These are phyloP conservation scores for Psittacula cyanocephala DNA, from an alignment of 2,113 vertebrate species.

Conservation along the genomic window DNA sequence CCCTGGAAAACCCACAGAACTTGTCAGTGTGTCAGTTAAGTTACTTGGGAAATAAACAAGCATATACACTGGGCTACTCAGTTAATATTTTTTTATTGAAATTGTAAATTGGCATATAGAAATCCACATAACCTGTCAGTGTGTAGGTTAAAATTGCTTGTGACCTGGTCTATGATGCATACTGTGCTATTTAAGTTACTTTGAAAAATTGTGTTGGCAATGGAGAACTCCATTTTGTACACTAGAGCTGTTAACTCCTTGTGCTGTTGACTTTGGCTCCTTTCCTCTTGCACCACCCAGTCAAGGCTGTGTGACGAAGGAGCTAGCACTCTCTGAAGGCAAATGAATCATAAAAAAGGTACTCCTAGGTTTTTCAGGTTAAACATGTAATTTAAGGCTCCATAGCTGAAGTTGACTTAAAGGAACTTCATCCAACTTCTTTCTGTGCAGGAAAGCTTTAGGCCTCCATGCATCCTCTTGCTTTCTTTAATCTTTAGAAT, in stretches of 20 bases:
- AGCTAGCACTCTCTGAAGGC: neutral
- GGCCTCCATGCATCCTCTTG: neutral
- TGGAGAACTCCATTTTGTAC: neutral
- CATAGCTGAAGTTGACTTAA: neutral
- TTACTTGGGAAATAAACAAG: conserved; percentile 23
- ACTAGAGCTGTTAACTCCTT: conserved; percentile 39
- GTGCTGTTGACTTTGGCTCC: conserved; percentile 61
- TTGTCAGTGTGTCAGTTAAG: conserved; percentile 5
- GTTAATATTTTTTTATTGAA: neutral
- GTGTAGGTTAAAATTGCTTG: conserved; percentile 27
- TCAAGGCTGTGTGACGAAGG: neutral
- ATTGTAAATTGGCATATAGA: conserved; percentile 61
- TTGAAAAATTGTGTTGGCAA: conserved; percentile 39
- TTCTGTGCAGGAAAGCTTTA: neutral
- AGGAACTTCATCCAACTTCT: neutral
- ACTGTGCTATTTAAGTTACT: conserved; percentile 39
- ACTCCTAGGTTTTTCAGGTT: neutral
- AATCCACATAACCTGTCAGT: conserved; percentile 45
- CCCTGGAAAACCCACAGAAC: neutral
- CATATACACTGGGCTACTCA: neutral
- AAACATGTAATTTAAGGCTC: neutral
- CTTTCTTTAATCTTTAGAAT: neutral
- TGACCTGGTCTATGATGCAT: neutral
- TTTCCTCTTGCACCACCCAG: neutral
- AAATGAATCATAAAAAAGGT: neutral